Conservation (phyloP, 2,797 vertebrate species). For the Paramormyrops hopkinsi region DNA sequence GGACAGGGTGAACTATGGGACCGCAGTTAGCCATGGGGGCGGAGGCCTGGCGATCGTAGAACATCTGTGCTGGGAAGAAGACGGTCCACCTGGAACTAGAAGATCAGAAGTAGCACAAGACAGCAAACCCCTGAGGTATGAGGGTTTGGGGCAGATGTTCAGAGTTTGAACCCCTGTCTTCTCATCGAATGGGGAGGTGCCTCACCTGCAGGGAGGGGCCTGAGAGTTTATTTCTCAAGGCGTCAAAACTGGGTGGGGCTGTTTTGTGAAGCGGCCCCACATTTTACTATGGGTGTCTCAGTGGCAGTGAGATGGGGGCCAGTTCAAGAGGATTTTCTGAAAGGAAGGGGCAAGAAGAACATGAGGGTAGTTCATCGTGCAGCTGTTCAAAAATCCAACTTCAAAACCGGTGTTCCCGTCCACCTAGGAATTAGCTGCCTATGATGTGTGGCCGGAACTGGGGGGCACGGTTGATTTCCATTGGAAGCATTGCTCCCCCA, state of each 20-base stretch:
- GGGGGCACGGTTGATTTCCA: slow-evolving; percentile 50
- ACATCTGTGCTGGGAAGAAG: background rate
- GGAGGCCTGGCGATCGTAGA: background rate
- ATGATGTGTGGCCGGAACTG: slow-evolving; percentile 27
- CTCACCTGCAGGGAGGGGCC: background rate
- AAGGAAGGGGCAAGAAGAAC: background rate
- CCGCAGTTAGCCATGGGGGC: background rate
- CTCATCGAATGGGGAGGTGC: background rate
- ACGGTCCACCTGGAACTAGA: background rate
- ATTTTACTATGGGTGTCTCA: background rate
- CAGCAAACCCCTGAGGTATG: background rate
- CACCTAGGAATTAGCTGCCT: slow-evolving; percentile 30
- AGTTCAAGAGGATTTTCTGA: background rate
- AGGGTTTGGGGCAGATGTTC: background rate
- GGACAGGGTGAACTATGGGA: background rate
- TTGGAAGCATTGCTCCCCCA: background rate
- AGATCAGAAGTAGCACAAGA: background rate
- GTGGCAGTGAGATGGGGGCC: background rate
- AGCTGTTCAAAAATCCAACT: slow-evolving; percentile 30
- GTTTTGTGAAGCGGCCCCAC: background rate
- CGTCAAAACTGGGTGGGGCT: background rate
- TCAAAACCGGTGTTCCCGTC: slow-evolving; percentile 3
- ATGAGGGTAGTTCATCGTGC: background rate
- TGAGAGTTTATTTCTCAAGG: background rate
- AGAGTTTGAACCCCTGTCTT: background rate